These are phyloP conservation scores for Colius striatus DNA, from an alignment of 2,113 vertebrate species.

Conservation along the genomic window DNA sequence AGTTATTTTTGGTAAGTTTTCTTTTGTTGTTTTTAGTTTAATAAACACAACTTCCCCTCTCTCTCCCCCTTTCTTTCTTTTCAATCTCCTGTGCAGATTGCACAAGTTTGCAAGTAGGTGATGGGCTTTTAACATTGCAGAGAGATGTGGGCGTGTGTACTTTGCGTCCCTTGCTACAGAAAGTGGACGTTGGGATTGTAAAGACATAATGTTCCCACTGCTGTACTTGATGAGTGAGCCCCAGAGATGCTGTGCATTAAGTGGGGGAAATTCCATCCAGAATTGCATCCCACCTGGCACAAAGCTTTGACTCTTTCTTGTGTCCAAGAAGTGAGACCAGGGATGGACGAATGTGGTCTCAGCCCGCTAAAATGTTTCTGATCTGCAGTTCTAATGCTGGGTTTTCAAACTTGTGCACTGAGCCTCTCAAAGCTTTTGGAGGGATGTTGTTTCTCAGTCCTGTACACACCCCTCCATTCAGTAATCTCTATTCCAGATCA, in stretches of 20 bases:
- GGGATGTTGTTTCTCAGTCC: background rate
- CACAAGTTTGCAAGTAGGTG: background rate
- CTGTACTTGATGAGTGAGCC: background rate
- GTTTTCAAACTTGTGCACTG: background rate
- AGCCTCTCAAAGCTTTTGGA: background rate
- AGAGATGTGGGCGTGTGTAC: background rate
- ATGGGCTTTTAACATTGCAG: background rate
- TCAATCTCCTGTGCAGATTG: background rate
- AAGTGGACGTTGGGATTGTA: background rate
- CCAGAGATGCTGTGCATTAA: background rate
- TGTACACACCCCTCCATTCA: conserved; percentile 29
- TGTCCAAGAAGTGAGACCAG: background rate
- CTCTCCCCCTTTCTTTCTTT: background rate
- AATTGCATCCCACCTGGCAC: background rate
- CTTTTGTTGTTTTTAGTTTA: background rate
- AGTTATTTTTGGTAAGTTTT: conserved; percentile 58
- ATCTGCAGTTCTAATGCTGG: background rate
- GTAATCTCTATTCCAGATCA: conserved; percentile 33
- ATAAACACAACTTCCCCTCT: background rate
- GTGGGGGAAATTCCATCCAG: background rate
- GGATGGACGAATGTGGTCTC: background rate
- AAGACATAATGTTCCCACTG: background rate
- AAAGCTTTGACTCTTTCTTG: background rate
- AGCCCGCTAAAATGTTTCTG: background rate
- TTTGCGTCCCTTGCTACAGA: background rate